phyloP scores from a whole-genome alignment of 2,113 vertebrate genomes.

The Tupaia tana region DNA sequence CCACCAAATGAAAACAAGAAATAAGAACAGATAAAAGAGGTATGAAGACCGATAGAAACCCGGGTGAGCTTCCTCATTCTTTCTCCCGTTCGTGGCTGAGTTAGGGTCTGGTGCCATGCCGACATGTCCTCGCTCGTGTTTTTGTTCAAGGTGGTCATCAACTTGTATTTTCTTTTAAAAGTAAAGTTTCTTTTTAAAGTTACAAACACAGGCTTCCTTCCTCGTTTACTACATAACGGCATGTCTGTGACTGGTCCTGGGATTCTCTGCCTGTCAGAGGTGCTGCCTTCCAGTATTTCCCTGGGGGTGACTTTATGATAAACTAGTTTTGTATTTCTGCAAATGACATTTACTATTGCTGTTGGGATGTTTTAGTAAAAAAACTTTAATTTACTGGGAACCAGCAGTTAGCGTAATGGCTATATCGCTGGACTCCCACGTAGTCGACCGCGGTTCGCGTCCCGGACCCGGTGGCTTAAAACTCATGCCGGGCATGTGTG shows the following conservation, averaged over 20 bases:
- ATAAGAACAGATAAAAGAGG: background rate
- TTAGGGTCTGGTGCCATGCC: background rate
- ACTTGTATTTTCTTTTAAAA: background rate
- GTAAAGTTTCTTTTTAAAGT: background rate
- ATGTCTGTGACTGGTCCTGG: background rate
- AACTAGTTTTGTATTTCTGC: background rate
- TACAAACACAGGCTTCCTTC: background rate
- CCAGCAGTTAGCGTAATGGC: too few relatives aligned
- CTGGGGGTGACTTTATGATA: background rate
- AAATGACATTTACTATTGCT: background rate
- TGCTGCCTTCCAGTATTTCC: background rate
- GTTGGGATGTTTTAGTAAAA: background rate
- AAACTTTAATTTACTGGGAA: conserved; percentile 19
- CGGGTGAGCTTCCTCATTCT: background rate
- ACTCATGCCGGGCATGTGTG: too few relatives aligned
- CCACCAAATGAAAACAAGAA: background rate
- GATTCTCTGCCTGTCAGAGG: too few relatives aligned
- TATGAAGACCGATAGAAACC: background rate
- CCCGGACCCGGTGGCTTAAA: too few relatives aligned
- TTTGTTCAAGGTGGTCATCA: background rate
- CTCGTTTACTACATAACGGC: background rate
- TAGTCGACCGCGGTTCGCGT: too few relatives aligned
- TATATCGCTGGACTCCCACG: too few relatives aligned
- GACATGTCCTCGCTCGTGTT: background rate
- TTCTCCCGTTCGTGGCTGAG: background rate